A percentile compares a stretch with the other conserved stretches of the same genome.
Evolutionary conservation across 1,140 invertebrate species (phyloP).

Genomic region (Aphidius gifuensis): DNA sequence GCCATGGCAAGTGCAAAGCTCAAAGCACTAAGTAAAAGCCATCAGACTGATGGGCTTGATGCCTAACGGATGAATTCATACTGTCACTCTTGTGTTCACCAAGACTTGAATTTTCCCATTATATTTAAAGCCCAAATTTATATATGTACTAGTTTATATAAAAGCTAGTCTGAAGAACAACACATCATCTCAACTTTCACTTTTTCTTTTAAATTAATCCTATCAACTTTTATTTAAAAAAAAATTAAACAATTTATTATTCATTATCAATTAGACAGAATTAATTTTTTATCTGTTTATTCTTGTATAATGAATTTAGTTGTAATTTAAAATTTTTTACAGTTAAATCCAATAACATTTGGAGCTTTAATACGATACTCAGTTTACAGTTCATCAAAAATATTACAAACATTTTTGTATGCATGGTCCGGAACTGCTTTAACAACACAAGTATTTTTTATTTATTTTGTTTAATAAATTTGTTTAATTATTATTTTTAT

Average conservation of each 20-base stretch:
- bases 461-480: not conserved
- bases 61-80: conserved; percentile 1
- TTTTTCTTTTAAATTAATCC: not conserved
- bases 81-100: conserved; percentile 15
- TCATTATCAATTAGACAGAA: too few species aligned
- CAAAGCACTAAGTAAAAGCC: conserved; percentile 35
- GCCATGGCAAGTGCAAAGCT: not conserved
- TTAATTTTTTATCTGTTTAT: conserved; percentile 31
- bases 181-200: conserved; percentile 1
- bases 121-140: too few species aligned
- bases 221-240: not conserved
- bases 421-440: conserved; percentile 21
- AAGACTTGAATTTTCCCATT: not conserved
- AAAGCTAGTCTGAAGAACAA: not conserved
- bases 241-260: too few species aligned
- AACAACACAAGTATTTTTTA: conserved; percentile 13
- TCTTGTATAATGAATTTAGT: conserved; percentile 12
- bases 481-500: too few species aligned
- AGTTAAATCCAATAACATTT: not conserved
- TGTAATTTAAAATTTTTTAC: not conserved
- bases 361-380: not conserved
- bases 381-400: conserved; percentile 17
- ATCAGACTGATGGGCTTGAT: conserved; percentile 39
- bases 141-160: too few species aligned
- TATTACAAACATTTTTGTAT: conserved; percentile 22